Conservation (phyloP, 1,140 invertebrate species). For the Rhagoletis zephyria region DNA sequence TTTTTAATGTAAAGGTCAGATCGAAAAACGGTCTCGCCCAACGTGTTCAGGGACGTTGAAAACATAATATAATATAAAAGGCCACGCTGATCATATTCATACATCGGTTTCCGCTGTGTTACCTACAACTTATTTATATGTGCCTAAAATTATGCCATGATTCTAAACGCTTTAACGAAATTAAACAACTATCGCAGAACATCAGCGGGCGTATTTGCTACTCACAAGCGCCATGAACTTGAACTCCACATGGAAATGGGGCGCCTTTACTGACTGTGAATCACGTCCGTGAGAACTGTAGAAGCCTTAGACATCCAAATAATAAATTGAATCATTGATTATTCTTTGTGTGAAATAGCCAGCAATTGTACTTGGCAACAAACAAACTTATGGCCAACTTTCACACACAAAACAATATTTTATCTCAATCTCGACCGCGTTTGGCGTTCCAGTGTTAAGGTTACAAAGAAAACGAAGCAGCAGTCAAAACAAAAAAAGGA, state of each 20-base stretch:
- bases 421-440: background rate
- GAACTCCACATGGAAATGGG: background rate
- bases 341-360: background rate
- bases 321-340: slow-evolving; percentile 24
- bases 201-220: background rate
- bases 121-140: background rate
- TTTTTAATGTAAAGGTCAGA: too few species aligned
- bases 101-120: background rate
- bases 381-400: background rate
- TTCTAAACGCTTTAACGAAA: too few species aligned
- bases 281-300: background rate
- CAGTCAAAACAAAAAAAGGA: slow-evolving; percentile 39
- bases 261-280: background rate
- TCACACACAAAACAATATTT: background rate
- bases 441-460: slow-evolving; percentile 2
- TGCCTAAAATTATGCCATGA: slow-evolving; percentile 9
- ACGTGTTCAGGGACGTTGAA: too few species aligned
- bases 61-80: too few species aligned
- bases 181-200: too few species aligned
- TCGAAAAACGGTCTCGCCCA: too few species aligned
- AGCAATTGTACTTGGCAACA: background rate
- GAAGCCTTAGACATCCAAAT: slow-evolving; percentile 6
- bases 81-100: too few species aligned
- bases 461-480: slow-evolving; percentile 4
- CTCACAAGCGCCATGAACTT: slow-evolving; percentile 3